Evolutionary conservation across 2,888 invertebrate species (phyloP).

Genomic region (Plagodis pulveraria): DNA sequence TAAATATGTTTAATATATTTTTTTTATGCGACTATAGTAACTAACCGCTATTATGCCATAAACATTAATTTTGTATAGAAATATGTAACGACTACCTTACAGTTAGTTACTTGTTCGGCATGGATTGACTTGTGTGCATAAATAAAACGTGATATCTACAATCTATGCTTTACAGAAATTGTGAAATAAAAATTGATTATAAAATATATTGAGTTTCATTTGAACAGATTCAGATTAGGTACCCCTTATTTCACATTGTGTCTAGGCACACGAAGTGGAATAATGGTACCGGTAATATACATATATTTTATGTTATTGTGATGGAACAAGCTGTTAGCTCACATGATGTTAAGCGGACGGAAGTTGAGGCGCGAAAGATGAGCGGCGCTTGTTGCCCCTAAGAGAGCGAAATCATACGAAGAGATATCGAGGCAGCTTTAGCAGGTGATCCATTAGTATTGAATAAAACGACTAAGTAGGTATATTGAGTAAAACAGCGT

Average conservation of each 20-base stretch:
- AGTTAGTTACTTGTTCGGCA: conserved; percentile 64
- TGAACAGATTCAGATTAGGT: background rate
- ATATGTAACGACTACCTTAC: conserved; percentile 68
- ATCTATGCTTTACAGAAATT: conserved; percentile 83
- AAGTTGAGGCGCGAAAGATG: too few relatives aligned
- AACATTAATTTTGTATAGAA: conserved; percentile 80
- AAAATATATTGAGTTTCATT: conserved; percentile 37
- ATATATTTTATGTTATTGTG: too few relatives aligned
- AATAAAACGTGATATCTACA: conserved; percentile 84
- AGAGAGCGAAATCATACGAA: too few relatives aligned
- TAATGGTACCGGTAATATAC: too few relatives aligned
- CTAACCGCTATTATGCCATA: conserved; percentile 79
- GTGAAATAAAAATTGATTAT: conserved; percentile 83
- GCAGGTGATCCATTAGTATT: too few relatives aligned
- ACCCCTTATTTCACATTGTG: background rate
- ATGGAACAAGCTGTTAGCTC: too few relatives aligned
- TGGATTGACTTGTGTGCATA: conserved; percentile 82
- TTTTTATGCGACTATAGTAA: conserved; percentile 74
- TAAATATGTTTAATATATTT: conserved; percentile 82
- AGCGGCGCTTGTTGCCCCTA: too few relatives aligned
- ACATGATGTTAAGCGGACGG: too few relatives aligned
- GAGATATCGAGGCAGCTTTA: too few relatives aligned
- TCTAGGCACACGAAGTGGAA: too few relatives aligned
- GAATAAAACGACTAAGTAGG: too few relatives aligned
- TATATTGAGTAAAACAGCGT: too few relatives aligned